Percentiles rank a stretch among this genome's conserved stretches.
Conservation (phyloP, 2,113 vertebrate species). For the Megaceryle torquata region DNA sequence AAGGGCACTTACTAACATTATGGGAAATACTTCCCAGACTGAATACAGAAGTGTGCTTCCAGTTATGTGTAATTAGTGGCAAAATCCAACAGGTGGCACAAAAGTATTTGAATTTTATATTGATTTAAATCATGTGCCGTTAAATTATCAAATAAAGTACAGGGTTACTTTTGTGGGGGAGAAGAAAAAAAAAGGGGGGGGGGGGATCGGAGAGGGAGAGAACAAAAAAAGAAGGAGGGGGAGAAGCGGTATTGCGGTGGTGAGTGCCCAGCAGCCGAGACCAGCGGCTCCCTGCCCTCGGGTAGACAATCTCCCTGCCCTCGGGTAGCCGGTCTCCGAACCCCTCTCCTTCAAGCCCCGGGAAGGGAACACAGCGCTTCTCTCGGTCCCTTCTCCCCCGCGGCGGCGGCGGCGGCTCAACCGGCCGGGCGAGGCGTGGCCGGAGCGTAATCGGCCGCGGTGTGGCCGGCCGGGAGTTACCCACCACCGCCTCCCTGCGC, state of each 20-base stretch:
- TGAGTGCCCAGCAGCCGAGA: neutral
- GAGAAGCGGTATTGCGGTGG: no score
- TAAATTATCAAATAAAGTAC: constrained; percentile 17
- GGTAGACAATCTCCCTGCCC: neutral
- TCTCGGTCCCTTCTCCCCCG: neutral
- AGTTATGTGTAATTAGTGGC: constrained; percentile 69
- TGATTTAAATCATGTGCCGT: constrained; percentile 6
- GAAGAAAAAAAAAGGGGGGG: no score
- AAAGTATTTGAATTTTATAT: constrained; percentile 76
- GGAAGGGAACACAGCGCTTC: neutral
- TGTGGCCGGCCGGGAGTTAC: accelerated
- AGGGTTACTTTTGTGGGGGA: neutral
- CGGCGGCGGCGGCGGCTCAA: no score
- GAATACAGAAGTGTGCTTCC: neutral
- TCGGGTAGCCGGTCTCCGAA: neutral
- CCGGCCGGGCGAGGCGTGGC: no score
- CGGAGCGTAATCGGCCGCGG: no score
- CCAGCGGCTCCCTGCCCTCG: neutral
- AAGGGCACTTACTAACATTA: neutral
- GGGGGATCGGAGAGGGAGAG: no score
- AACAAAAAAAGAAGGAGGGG: neutral
- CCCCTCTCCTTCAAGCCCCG: neutral
- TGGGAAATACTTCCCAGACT: neutral
- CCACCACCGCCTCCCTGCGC: no score
- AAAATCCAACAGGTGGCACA: constrained; percentile 83